Evolutionary conservation across 2,888 invertebrate species (phyloP).

Genomic region (Erpobdella octoculata): DNA sequence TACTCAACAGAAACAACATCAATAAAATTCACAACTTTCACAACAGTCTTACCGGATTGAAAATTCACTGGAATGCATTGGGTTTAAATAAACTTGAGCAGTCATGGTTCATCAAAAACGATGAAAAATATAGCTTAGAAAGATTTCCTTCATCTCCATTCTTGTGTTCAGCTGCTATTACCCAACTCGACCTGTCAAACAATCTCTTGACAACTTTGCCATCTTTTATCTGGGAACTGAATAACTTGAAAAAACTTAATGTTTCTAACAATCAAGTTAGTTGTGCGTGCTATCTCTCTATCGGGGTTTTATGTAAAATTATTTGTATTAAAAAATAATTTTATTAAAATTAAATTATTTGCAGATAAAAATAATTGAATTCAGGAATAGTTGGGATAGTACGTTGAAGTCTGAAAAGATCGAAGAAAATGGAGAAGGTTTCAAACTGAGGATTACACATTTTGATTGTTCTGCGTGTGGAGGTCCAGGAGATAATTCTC

Average conservation of each 20-base stretch:
- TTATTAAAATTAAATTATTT: neutral
- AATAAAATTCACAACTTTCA: too few species aligned
- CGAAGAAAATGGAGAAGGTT: too few species aligned
- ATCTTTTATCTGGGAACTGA: constrained; percentile 66
- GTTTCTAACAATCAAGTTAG: constrained; percentile 71
- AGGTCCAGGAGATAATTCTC: neutral
- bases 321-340: too few species aligned
- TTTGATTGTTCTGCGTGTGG: too few species aligned
- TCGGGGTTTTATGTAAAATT: too few species aligned
- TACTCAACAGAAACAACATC: too few species aligned
- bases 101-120: constrained; percentile 76
- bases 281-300: too few species aligned
- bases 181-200: constrained; percentile 81
- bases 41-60: neutral
- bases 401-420: too few species aligned
- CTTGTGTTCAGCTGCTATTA: too few species aligned
- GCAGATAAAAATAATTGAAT: neutral
- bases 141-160: constrained; percentile 63
- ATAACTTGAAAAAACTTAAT: constrained; percentile 75
- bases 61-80: constrained; percentile 73
- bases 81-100: constrained; percentile 64
- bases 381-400: too few species aligned
- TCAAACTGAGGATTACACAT: too few species aligned
- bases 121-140: constrained; percentile 74
- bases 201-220: constrained; percentile 77